phyloP scores from a whole-genome alignment of 1,140 invertebrate genomes.

The Helicoverpa armigera region DNA sequence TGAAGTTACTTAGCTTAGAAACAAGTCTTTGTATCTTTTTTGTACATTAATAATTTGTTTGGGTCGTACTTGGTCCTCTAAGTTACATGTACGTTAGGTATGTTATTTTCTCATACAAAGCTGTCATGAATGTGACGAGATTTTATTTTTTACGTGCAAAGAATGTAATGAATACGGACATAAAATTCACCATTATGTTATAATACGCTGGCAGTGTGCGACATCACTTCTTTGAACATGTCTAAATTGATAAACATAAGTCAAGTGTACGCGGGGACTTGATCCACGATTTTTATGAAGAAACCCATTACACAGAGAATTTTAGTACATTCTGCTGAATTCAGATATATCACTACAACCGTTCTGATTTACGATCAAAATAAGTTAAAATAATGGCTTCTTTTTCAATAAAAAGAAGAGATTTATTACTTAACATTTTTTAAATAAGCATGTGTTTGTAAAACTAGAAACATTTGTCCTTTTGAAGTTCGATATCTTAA shows the following conservation, averaged over 20 bases:
- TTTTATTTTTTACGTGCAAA: slow-evolving; percentile 78
- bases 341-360: not conserved
- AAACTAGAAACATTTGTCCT: no score
- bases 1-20: slow-evolving; percentile 69
- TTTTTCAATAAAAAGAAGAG: not conserved
- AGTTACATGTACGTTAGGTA: slow-evolving; percentile 70
- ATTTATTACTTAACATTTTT: not conserved
- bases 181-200: slow-evolving; percentile 63
- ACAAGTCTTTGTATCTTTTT: slow-evolving; percentile 72
- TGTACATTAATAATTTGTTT: slow-evolving; percentile 74
- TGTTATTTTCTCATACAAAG: slow-evolving; percentile 69
- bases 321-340: not conserved
- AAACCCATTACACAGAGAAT: not conserved
- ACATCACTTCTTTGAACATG: slow-evolving; percentile 46
- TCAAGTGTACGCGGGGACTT: slow-evolving; percentile 46
- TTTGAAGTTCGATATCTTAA: no score
- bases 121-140: slow-evolving; percentile 71
- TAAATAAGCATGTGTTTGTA: not conserved
- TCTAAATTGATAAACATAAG: slow-evolving; percentile 63
- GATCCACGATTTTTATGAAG: slow-evolving; percentile 14
- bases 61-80: slow-evolving; percentile 59
- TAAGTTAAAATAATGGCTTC: not conserved
- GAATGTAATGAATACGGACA: slow-evolving; percentile 73
- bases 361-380: not conserved
- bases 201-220: slow-evolving; percentile 56